Percentiles rank a stretch among this genome's conserved stretches.
Conservation (phyloP, 2,113 vertebrate genomes). For the Macrotis lagotis region DNA sequence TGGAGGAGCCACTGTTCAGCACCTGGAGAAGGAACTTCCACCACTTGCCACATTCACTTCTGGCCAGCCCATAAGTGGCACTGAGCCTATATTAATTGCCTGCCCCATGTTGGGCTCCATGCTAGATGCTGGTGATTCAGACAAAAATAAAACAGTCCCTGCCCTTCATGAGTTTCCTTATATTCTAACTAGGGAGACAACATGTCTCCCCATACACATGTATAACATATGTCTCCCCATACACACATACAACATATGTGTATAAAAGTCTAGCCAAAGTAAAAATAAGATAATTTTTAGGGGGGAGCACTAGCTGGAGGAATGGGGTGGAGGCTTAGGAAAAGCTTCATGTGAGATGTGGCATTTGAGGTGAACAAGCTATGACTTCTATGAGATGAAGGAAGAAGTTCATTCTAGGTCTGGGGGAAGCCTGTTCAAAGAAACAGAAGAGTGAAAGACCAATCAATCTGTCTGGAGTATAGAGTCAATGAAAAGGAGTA, state of each 20-base stretch:
- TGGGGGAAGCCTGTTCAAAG: not conserved
- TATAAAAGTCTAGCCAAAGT: not conserved
- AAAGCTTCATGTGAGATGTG: not conserved
- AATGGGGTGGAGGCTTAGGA: not conserved
- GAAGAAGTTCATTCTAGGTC: not conserved
- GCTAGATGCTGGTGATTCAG: not conserved
- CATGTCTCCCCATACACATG: no score
- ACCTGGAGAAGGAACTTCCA: not conserved
- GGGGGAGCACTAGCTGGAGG: not conserved
- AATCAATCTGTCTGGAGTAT: not conserved
- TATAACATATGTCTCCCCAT: no score
- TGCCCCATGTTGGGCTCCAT: not conserved
- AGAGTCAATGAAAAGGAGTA: not conserved
- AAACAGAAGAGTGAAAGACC: not conserved
- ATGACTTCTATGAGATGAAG: not conserved
- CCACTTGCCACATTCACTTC: not conserved
- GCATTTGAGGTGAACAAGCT: not conserved
- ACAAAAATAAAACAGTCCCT: not conserved
- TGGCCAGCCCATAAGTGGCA: constrained; percentile 12
- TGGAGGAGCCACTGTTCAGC: not conserved
- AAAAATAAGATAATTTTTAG: not conserved
- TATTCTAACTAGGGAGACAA: not conserved
- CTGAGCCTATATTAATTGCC: not conserved
- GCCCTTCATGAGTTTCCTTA: not conserved
- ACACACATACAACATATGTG: no score